Evolutionary conservation across 2,888 invertebrate genomes (phyloP).

Genomic region (Diadromus collaris): DNA sequence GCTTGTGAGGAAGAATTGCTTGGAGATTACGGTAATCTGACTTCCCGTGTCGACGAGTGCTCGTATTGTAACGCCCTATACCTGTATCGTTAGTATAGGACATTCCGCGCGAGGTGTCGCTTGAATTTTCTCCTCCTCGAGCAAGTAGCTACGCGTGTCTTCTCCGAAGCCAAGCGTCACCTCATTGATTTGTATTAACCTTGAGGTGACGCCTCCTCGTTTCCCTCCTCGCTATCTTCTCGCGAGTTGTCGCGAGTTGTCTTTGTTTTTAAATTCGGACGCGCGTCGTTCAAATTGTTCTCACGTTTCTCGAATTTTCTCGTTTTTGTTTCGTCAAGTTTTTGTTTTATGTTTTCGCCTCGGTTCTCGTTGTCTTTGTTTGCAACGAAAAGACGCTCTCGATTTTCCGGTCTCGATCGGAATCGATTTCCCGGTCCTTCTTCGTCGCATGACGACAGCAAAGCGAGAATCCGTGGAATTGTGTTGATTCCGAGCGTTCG

Average conservation of each 20-base stretch:
- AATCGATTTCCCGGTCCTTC: background rate
- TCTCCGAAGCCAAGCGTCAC: conserved; percentile 15
- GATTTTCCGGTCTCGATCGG: background rate
- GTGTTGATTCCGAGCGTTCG: background rate
- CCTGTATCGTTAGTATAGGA: background rate
- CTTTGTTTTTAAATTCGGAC: too few relatives aligned
- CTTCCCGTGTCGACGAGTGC: conserved; percentile 13
- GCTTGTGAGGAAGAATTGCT: background rate
- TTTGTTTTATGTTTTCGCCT: too few relatives aligned
- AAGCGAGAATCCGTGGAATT: background rate
- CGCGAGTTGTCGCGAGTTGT: background rate
- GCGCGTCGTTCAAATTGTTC: too few relatives aligned
- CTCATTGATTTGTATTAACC: background rate
- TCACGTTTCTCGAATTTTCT: background rate
- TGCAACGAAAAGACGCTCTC: too few relatives aligned
- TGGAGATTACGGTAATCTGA: background rate
- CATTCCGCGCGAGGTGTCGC: background rate
- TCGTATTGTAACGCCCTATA: too few relatives aligned
- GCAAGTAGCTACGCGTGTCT: background rate
- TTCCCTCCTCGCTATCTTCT: background rate
- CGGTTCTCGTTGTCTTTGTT: background rate
- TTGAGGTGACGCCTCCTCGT: conserved; percentile 12
- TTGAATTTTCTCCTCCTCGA: background rate
- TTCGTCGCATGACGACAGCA: background rate
- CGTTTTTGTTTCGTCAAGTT: background rate